Base-by-base conservation (phyloP, 2,113 vertebrate genomes). In the Chloropsis hardwickii region DNA sequence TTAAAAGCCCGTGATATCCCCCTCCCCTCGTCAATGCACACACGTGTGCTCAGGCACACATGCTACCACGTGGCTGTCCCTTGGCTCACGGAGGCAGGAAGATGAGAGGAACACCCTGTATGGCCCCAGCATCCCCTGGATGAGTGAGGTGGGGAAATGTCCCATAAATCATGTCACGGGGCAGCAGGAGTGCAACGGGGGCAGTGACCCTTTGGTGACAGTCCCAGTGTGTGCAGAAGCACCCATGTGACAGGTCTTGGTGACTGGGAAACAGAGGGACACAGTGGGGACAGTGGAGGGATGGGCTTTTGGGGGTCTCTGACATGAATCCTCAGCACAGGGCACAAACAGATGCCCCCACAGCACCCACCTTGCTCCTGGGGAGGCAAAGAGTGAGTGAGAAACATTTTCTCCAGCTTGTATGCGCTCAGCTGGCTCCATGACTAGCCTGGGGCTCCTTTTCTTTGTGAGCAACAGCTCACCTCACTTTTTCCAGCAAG, bases 61-160 rank as follows among this genome's bases (percentile, higher is more conserved):
- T 1, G 0, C 29, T 12, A 0, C 60, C 69, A 15, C 0, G 2
- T 20, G 35, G 44, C 4, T 74, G 18, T 83, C 50, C 51, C 47
- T 77, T 17, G 4, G 78, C 64, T 87, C 69, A 66, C 1, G 6
- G 42, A 66, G 73, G 69, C 92, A 95, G 94, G 74, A 91, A 83
- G 80, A 74, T 50, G 67, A 88, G 69, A 87, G 42, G 33, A 94
- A 80, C 5, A 1, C 66, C 69, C 80, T 69, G 72, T 23, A 5
- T 37, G 33, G 51, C 51, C 60, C 44, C 9, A 3, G 71, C 27
- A 3, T 80, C 90, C 9, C 13, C 70, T 51, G 57, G 50, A 47
- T 9, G 19, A 80, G 73, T 2, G 11, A 91, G 14, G 48, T 39
- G 25, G 58, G 64, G 69, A 89, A 94, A 76, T 20, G 4, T 45